phyloP scores from a whole-genome alignment of 1,140 invertebrate genomes.

The Gerris buenoi region DNA sequence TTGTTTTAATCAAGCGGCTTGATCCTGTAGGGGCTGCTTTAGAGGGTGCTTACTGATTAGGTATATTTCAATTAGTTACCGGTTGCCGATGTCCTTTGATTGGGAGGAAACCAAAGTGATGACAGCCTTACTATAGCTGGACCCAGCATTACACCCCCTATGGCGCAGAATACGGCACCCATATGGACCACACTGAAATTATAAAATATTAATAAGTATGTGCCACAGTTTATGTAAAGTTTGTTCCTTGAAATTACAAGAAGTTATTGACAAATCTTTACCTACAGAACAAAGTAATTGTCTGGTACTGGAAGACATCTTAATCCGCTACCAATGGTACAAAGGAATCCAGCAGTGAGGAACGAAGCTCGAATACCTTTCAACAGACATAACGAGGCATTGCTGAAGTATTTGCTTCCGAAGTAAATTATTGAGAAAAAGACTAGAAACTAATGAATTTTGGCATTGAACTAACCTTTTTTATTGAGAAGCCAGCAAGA shows the following conservation, averaged over 20 bases:
- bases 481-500: conserved; percentile 32
- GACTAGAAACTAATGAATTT: not conserved
- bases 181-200: conserved; percentile 27
- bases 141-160: conserved; percentile 29
- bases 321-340: conserved; percentile 23
- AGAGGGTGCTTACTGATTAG: not conserved
- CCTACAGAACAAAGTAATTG: conserved; percentile 18
- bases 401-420: not conserved
- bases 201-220: too few species aligned
- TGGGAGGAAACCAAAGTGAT: conserved; percentile 29
- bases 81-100: conserved; percentile 30
- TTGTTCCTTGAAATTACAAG: too few species aligned
- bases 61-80: conserved; percentile 17
- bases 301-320: conserved; percentile 24
- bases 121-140: conserved; percentile 29
- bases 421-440: not conserved
- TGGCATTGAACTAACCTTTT: too few species aligned
- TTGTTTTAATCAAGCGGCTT: too few species aligned
- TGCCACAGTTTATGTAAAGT: too few species aligned
- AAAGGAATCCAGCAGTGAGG: conserved; percentile 22
- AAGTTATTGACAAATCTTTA: too few species aligned
- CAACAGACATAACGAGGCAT: not conserved
- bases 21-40: too few species aligned
- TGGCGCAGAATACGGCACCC: conserved; percentile 28
- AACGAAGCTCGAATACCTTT: conserved; percentile 23